Base-by-base conservation (phyloP, 2,113 vertebrate species). In the Pygoscelis adeliae region DNA sequence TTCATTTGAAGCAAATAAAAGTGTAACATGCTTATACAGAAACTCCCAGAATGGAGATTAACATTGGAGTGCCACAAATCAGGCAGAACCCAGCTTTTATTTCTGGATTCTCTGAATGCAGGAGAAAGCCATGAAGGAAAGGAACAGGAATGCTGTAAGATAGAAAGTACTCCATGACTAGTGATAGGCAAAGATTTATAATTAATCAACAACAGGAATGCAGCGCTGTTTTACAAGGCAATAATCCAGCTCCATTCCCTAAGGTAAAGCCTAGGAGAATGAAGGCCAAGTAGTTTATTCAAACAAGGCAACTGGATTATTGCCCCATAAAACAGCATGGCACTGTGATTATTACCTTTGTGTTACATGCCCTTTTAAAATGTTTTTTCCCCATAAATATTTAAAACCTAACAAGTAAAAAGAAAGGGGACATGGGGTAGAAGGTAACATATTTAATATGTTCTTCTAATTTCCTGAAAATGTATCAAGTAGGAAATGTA, bases 221-320 rank as follows among this genome's bases (percentile, higher is more conserved):
- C 59, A 73, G 82, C 78, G 17, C 70, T 95, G 74, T 83, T 97
- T 96, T 97, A 95, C 95, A 97, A 97, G 96, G 96, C 96, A 97
- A 95, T 96, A 97, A 97, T 93, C 94, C 92, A 90, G 80, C 36
- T 52, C 76, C 66, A 69, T 78, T 97, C 93, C 95, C 94, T 32
- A 53, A 82, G 90, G 97, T 59, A 96, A 92, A 87, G 67, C 55
- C 53, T 53, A 42, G 83, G 56, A 94, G 88, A 88, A 92, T 49
- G 90, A 97, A 95, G 86, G 94, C 95, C n/a, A 23, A 95, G 95
- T 14, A 95, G 96, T 87, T 97, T 97, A 95, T 92, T 96, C 95
- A 93, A 96, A 94, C 92, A 94, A 95, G 91, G 85, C 95, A 94
- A 95, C 69, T 65, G 90, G 93, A 96, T 96, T 97, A 97, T 96